Base-by-base conservation (phyloP, 2,797 vertebrate species). In the Premnoplex brunnescens region DNA sequence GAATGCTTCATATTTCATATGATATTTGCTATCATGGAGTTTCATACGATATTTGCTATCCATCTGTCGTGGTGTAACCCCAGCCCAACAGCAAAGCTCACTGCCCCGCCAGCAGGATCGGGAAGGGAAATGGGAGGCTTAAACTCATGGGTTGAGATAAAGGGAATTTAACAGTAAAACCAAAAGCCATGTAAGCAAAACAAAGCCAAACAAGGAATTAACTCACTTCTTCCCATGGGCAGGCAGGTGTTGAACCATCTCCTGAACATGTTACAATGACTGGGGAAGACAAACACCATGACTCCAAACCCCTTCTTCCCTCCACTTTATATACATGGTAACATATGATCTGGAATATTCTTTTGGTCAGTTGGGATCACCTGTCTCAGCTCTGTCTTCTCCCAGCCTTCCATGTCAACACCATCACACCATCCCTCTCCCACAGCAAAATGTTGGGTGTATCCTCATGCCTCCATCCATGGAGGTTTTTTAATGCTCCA, bases 21-120 rank as follows among this genome's bases (percentile, higher is more conserved):
- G 44, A 23, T 32, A 14, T 62, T 82, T 87, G 4, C 24, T 92
- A 16, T 60, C 41, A n/a, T n/a, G n/a, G 30, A n/a, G 22, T 43
- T 91, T 48, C n/a, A 10, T 28, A 7, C 28, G 44, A 23, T 32
- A 14, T 62, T 82, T 87, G 4, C 24, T 92, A 16, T 60, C 41
- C 4, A 3, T 14, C 26, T 74, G 21, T 16, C 18, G 21, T 67
- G 54, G 24, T 73, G 26, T 41, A 60, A 41, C 39, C 68, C 24
- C 66, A 59, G 24, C 39, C 24, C 39, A 46, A 28, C 44, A 74
- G 21, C 46, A 30, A 32, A 32, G 30, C 39, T 63, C 20, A 8
- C 39, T 43, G 12, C 60, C 20, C 17, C 7, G 8, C 18, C 18
- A 22, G 54, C 7, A 46, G 48, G 69, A 41, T 17, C 0, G 0